Evolutionary conservation across 2,797 vertebrate species (phyloP).

Genomic region (Phalanger gymnotis): DNA sequence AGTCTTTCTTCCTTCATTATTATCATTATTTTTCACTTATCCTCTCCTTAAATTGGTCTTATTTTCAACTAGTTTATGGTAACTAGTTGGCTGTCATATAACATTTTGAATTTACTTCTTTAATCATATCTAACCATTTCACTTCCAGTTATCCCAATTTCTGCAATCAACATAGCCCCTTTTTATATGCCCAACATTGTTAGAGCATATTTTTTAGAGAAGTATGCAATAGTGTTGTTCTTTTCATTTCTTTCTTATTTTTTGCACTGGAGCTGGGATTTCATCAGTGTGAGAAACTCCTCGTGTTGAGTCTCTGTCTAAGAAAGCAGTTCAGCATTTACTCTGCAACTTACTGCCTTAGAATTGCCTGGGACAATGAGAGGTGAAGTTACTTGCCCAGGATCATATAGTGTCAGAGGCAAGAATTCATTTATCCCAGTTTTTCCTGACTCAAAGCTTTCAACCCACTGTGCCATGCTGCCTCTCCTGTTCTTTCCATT

Average conservation of each 20-base stretch:
- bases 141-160: not conserved
- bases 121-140: not conserved
- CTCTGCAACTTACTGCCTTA: not conserved
- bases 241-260: not conserved
- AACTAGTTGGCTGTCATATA: conserved; percentile 1
- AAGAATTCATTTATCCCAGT: not conserved
- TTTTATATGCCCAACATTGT: not conserved
- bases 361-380: not conserved
- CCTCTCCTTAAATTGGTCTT: not conserved
- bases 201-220: not conserved
- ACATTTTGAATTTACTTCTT: not conserved
- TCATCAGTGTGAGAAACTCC: not conserved
- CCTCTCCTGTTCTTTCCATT: not conserved
- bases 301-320: not conserved
- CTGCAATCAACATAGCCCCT: not conserved
- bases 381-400: not conserved
- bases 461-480: not conserved
- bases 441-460: not conserved
- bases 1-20: conserved; percentile 4
- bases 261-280: not conserved
- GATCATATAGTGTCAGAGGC: not conserved
- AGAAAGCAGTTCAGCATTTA: not conserved
- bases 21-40: conserved; percentile 10
- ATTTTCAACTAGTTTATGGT: conserved; percentile 10
- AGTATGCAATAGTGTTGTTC: not conserved